These are phyloP conservation scores for Pyrrhosoma nymphula DNA, from an alignment of 2,888 invertebrate genomes.

Conservation along the genomic window DNA sequence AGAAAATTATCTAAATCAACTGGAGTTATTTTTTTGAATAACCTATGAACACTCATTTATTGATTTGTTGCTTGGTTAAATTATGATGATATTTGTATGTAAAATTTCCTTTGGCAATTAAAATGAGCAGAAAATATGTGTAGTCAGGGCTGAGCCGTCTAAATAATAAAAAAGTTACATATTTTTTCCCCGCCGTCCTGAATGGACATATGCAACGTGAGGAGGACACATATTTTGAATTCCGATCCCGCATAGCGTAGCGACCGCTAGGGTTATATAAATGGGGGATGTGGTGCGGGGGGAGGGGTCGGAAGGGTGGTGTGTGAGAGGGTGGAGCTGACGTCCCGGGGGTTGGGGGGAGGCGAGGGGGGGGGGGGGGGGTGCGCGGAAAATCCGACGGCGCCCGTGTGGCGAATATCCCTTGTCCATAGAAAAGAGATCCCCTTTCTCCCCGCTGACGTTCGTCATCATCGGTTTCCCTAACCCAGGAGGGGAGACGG, in stretches of 20 bases:
- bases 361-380: too few relatives aligned
- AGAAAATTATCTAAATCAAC: too few relatives aligned
- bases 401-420: neutral
- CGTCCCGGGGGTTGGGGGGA: neutral
- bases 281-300: neutral
- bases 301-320: neutral
- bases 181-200: neutral
- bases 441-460: neutral
- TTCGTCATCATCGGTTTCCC: neutral
- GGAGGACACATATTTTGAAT: neutral
- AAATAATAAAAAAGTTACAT: neutral
- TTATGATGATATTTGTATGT: too few relatives aligned
- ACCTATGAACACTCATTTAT: too few relatives aligned
- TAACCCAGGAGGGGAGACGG: neutral
- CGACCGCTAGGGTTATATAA: too few relatives aligned
- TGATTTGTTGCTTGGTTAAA: too few relatives aligned
- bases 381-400: neutral
- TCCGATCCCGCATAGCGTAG: neutral
- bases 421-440: too few relatives aligned
- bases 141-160: too few relatives aligned
- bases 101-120: too few relatives aligned
- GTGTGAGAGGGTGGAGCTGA: neutral
- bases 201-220: neutral
- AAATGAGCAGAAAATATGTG: too few relatives aligned
- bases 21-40: too few relatives aligned